Evolutionary conservation across 2,888 invertebrate species (phyloP).

Genomic region (Abrostola triplasia): DNA sequence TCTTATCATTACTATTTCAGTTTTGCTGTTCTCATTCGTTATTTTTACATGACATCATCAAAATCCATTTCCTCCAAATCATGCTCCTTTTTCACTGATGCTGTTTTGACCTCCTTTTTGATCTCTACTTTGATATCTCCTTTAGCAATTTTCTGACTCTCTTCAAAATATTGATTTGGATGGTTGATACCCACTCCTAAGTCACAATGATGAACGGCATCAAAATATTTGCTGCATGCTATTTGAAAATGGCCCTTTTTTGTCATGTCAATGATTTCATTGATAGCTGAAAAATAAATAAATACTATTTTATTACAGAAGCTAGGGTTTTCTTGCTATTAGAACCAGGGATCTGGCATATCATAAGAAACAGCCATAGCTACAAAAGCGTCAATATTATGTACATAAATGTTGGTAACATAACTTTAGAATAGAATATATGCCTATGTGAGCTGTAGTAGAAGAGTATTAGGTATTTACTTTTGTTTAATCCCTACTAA

Average conservation of each 20-base stretch:
- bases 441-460: no score
- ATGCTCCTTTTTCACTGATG: slow-evolving; percentile 69
- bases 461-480: no score
- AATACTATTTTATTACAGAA: not conserved
- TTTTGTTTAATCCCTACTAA: no score
- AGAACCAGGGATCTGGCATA: no score
- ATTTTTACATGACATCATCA: slow-evolving; percentile 71
- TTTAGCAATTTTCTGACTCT: slow-evolving; percentile 90
- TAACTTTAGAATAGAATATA: no score
- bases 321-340: no score
- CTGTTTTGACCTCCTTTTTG: slow-evolving; percentile 66
- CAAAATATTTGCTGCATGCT: slow-evolving; percentile 96
- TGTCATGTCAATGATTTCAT: slow-evolving; percentile 92
- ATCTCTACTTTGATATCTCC: slow-evolving; percentile 75
- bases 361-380: no score
- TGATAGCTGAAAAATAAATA: slow-evolving; percentile 86
- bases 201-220: slow-evolving; percentile 90
- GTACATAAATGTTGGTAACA: no score
- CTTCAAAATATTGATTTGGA: slow-evolving; percentile 97
- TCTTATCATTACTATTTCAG: no score
- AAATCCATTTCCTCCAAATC: slow-evolving; percentile 78
- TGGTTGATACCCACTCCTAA: slow-evolving; percentile 92
- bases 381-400: no score
- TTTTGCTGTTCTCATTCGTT: no score
- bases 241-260: slow-evolving; percentile 95